Percentiles rank a stretch among this genome's conserved stretches.
phyloP scores from a whole-genome alignment of 2,797 vertebrate genomes.

The Furcifer pardalis region DNA sequence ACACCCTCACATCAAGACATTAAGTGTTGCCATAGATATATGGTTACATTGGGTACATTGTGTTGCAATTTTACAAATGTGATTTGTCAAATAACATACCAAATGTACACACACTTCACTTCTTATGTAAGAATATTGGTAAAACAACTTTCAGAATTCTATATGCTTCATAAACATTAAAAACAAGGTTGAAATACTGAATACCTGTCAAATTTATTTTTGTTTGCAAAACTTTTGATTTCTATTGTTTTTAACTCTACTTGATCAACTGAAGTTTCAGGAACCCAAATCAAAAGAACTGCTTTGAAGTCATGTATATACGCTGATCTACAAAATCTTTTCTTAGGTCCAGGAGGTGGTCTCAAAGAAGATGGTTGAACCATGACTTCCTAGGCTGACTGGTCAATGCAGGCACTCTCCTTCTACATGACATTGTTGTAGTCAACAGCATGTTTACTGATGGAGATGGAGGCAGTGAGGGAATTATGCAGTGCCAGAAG shows the following conservation, averaged over 20 bases:
- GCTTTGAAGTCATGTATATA: not conserved
- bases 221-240: not conserved
- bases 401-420: not conserved
- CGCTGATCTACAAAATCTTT: no score
- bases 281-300: not conserved
- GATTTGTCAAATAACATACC: not conserved
- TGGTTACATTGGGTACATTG: not conserved
- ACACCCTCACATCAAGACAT: not conserved
- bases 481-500: not conserved
- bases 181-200: not conserved
- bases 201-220: not conserved
- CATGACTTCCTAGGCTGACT: no score
- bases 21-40: not conserved
- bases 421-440: not conserved
- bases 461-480: not conserved
- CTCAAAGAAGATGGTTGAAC: not conserved
- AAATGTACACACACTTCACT: not conserved
- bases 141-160: not conserved
- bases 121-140: not conserved
- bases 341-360: not conserved
- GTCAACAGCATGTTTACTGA: no score
- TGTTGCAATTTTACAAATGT: not conserved
- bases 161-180: not conserved
- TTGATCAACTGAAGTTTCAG: not conserved
- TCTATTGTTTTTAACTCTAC: not conserved